Conservation (phyloP, 2,888 invertebrate species). For the Aquatica leii region DNA sequence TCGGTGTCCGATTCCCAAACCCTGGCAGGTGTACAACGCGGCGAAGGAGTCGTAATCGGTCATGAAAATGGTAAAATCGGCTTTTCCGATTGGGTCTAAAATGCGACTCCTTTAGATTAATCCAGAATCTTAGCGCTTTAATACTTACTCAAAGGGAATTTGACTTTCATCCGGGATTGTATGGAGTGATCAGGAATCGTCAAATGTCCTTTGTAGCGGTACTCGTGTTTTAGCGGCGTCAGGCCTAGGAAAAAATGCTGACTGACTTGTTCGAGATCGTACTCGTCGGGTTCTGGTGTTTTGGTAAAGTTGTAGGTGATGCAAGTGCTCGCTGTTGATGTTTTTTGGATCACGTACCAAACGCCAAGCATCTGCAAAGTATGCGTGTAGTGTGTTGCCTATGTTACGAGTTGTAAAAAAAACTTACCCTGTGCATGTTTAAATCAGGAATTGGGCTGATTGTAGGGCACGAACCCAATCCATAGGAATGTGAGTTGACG, state of each 20-base stretch:
- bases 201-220: conserved; percentile 78
- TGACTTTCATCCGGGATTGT: conserved; percentile 77
- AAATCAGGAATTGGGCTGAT: conserved; percentile 78
- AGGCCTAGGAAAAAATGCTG: conserved; percentile 74
- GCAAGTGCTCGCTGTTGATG: conserved; percentile 81
- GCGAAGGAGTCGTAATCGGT: conserved; percentile 81
- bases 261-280: conserved; percentile 75
- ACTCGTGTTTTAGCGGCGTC: conserved; percentile 80
- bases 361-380: conserved; percentile 75
- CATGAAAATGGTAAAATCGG: conserved; percentile 75
- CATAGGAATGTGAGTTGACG: conserved; percentile 69
- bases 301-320: conserved; percentile 80
- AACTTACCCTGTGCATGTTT: conserved; percentile 75
- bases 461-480: conserved; percentile 76
- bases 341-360: conserved; percentile 86
- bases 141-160: conserved; percentile 81
- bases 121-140: conserved; percentile 14
- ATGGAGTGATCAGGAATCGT: conserved; percentile 70
- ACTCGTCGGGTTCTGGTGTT: conserved; percentile 73
- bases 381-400: conserved; percentile 4
- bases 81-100: conserved; percentile 76
- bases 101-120: neutral
- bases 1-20: conserved; percentile 76
- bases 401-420: conserved; percentile 16
- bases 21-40: conserved; percentile 82